Evolutionary conservation across 2,888 invertebrate species (phyloP), one percentile per base, ranked within the genome.

Genomic region (Volucella inflata): DNA sequence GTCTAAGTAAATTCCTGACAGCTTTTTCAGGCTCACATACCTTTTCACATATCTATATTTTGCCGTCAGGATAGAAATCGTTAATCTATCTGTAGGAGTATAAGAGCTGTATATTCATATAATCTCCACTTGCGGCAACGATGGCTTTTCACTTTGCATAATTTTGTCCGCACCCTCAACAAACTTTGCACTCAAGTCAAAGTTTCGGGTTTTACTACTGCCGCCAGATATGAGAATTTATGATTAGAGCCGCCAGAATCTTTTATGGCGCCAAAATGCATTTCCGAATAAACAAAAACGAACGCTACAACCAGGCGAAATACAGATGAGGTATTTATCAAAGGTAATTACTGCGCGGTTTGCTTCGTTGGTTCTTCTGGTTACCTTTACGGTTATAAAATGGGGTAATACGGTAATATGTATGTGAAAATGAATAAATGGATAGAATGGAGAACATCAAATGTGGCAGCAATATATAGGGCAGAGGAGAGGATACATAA

Each of bases 141-240:
- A 59, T 62, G 60, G 40, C 44, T 53, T 77, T 68, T 77, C 60
- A 77, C 60, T 77, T 68, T 77, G 51, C 76, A 77, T 77, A 62
- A 53, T 40, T 50, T 50, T 40, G 14, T 14, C 53, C 48, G 14
- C 51, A 48, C 44, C 30, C 30, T 1, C 42, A 50, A 17, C 30
- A 67, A 67, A 53, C n/a, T 53, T 67, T 53, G 21, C 53, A n/a
- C 53, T 42, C 16, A 68, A 44, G 44, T 30, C 44, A 68, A 42
- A 42, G 53, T 68, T 21, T 16, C 46, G 30, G 36, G 55, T 68
- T 44, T 14, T 8, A 68, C 30, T 36, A 44, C 42, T 44, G 44
- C 11, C 30, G 30, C 30, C 30, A 30, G n/a, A 21, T 40, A 30
- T 21, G n/a, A n/a, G n/a, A n/a, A 12, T n/a, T 51, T 17, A 30